Base-by-base conservation (phyloP, 2,888 invertebrate genomes). In the Hypomecis punctinalis region DNA sequence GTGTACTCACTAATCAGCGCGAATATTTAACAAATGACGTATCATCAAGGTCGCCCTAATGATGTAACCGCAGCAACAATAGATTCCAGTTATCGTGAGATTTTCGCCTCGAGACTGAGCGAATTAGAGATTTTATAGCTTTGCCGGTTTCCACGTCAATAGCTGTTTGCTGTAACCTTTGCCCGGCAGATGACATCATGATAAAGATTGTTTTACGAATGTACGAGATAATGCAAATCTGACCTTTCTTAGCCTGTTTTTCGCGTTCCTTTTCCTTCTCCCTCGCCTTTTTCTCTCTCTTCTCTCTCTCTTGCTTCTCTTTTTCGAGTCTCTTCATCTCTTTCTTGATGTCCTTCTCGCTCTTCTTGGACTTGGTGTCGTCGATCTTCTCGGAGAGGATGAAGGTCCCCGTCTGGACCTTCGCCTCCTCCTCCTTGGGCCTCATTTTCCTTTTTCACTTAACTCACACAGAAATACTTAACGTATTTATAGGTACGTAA, bases 371-470 rank as follows among this genome's bases (percentile, higher is more conserved):
- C 81, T 93, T 90, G 59, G 91, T 89, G 75, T 93, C 92, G 78
- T 93, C 93, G 55, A 93, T 91, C 77, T 94, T 94, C 80, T 94
- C 94, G 73, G 94, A 92, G 75, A 94, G 82, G 65, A 94, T 94
- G 79, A 94, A 92, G 72, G 94, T 92, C 77, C 93, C 93, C 67
- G 88, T 86, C 72, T 92, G 91, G 81, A 90, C 78, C 73, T 90
- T 91, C 69, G 85, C 69, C 75, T 90, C 91, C 77, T 88, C 87
- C 69, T 91, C 93, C 78, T 92, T 93, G 65, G 93, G 91, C 78
- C 92, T 85, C 93, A 93, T 93, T 13, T 64, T 23, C 79, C 78
- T 76, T 66, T 66, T 11, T 42, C 61, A 61, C 67, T 59, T 33
- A 51, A 57, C 78, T 83, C 78, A 80, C 85, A 84, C 85, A 74